Evolutionary conservation across 1,140 invertebrate genomes (phyloP).

Genomic region (Dryas iulia): DNA sequence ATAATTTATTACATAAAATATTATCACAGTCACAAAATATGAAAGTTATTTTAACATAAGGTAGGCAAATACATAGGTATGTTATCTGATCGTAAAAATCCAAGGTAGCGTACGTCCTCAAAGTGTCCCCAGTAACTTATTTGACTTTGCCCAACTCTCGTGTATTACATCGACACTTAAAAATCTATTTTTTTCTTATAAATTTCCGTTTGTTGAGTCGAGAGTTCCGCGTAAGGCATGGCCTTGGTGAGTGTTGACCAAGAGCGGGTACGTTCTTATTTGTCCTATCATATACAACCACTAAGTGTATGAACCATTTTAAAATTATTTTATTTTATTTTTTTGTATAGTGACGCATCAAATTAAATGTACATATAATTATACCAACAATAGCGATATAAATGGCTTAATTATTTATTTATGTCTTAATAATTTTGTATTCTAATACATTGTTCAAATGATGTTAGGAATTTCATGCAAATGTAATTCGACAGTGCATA

Average conservation of each 20-base stretch:
- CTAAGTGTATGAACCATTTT: background rate
- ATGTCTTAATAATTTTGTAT: too few species aligned
- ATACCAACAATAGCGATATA: too few species aligned
- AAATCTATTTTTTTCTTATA: conserved; percentile 39
- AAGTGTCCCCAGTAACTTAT: conserved; percentile 62
- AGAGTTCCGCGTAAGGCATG: conserved; percentile 61
- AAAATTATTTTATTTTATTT: background rate
- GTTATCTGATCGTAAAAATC: conserved; percentile 49
- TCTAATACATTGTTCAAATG: too few species aligned
- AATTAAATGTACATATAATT: too few species aligned
- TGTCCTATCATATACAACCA: background rate
- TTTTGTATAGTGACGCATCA: background rate
- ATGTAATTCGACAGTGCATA: too few species aligned
- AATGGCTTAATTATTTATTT: too few species aligned
- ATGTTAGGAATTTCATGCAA: too few species aligned
- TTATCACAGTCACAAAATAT: background rate
- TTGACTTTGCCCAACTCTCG: conserved; percentile 60
- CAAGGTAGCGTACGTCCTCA: conserved; percentile 48
- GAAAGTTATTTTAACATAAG: conserved; percentile 27
- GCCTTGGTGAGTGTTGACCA: conserved; percentile 61
- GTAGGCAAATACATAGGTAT: conserved; percentile 20
- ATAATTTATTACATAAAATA: conserved; percentile 8
- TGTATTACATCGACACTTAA: conserved; percentile 39
- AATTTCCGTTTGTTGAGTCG: conserved; percentile 47
- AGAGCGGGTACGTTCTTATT: conserved; percentile 9